These are phyloP conservation scores for Candidula unifasciata DNA, from an alignment of 2,888 invertebrate species.

Conservation along the genomic window DNA sequence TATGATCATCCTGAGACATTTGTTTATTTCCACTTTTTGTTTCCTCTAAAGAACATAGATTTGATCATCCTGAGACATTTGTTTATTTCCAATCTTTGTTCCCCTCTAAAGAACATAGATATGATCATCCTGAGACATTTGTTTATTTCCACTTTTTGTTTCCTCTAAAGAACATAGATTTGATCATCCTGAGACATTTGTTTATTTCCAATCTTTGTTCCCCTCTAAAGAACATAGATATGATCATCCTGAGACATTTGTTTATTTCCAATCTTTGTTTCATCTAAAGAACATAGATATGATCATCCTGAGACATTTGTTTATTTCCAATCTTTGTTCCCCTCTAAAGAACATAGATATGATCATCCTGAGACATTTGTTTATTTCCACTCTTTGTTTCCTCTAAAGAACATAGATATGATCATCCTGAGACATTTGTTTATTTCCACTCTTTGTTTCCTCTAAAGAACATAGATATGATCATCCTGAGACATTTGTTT, in stretches of 20 bases:
- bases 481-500: neutral
- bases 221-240: neutral
- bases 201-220: neutral
- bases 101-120: neutral
- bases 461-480: conserved; percentile 16
- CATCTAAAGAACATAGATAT: neutral
- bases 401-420: conserved; percentile 11
- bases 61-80: conserved; percentile 13
- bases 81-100: neutral
- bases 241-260: conserved; percentile 5
- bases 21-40: neutral
- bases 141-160: neutral
- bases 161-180: neutral
- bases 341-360: neutral
- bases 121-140: conserved; percentile 18
- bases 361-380: neutral
- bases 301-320: neutral
- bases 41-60: neutral
- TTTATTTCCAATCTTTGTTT: neutral
- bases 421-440: neutral
- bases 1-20: conserved; percentile 17
- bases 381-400: neutral
- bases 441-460: neutral
- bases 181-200: conserved; percentile 5
- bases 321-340: neutral